Evolutionary conservation across 2,113 vertebrate genomes (phyloP).

Genomic region (Eurystomus gularis): DNA sequence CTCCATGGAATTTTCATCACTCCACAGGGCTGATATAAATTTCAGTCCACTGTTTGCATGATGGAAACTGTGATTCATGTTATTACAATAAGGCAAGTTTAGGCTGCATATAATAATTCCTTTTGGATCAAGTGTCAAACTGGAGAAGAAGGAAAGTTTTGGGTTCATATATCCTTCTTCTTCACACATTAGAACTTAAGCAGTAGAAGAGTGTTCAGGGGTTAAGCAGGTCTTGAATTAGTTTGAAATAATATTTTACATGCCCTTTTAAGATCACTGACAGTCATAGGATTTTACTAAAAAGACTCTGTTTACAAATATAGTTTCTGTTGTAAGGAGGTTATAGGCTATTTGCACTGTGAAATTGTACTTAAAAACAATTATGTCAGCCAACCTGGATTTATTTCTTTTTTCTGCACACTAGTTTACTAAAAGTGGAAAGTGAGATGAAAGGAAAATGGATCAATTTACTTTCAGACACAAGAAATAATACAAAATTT

Average conservation of each 20-base stretch:
- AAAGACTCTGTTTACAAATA: background rate
- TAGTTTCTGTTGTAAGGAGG: background rate
- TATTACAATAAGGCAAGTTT: background rate
- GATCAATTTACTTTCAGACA: constrained; percentile 71
- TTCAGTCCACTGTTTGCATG: background rate
- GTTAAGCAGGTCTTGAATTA: background rate
- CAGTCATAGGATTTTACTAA: background rate
- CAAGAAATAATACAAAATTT: constrained; percentile 74
- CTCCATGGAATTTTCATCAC: background rate
- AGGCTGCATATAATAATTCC: background rate
- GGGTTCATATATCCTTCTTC: background rate
- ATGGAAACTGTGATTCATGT: background rate
- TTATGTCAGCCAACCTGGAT: background rate
- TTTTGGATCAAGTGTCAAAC: background rate
- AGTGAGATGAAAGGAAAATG: constrained; percentile 69
- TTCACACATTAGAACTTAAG: background rate
- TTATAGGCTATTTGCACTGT: background rate
- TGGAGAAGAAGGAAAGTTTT: background rate
- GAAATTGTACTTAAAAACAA: background rate
- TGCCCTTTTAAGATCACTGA: background rate
- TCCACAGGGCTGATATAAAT: background rate
- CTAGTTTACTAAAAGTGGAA: constrained; percentile 29
- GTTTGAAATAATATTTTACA: background rate
- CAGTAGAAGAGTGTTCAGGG: background rate
- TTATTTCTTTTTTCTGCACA: background rate